Percentiles rank a stretch among this genome's conserved stretches.
Evolutionary conservation across 2,113 vertebrate species (phyloP).

Genomic region (Ahaetulla prasina): DNA sequence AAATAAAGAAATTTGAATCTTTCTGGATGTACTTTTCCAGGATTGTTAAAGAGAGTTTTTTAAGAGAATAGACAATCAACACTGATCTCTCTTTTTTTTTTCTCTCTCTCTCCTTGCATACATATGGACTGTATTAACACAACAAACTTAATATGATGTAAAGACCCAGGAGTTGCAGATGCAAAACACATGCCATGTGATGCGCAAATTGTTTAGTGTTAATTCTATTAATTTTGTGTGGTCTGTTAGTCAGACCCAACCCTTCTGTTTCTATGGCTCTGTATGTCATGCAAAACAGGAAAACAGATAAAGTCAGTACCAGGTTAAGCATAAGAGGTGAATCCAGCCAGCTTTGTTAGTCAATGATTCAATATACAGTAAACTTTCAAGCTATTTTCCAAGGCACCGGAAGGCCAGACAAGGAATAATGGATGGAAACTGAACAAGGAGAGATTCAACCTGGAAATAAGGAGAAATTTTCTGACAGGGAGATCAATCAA

Average conservation of each 20-base stretch:
- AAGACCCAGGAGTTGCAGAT: neutral
- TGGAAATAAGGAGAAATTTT: no score
- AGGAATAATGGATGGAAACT: no score
- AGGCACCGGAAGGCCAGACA: no score
- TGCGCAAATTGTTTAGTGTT: neutral
- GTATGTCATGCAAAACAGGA: neutral
- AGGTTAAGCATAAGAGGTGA: neutral
- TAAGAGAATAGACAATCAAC: neutral
- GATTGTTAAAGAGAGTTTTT: neutral
- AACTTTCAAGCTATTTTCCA: neutral
- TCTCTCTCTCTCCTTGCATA: neutral
- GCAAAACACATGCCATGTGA: neutral
- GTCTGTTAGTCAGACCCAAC: neutral
- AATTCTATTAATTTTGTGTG: neutral
- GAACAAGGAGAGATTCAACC: no score
- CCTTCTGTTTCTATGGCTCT: neutral
- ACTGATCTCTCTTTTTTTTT: neutral
- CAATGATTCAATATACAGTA: neutral
- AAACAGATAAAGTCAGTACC: neutral
- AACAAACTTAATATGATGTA: neutral
- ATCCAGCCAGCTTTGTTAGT: neutral
- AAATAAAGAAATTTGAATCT: neutral
- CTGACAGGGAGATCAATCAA: no score
- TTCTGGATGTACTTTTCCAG: neutral
- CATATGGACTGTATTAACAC: neutral